These are phyloP conservation scores for Synanthedon vespiformis DNA, from an alignment of 2,888 invertebrate species.

Conservation along the genomic window DNA sequence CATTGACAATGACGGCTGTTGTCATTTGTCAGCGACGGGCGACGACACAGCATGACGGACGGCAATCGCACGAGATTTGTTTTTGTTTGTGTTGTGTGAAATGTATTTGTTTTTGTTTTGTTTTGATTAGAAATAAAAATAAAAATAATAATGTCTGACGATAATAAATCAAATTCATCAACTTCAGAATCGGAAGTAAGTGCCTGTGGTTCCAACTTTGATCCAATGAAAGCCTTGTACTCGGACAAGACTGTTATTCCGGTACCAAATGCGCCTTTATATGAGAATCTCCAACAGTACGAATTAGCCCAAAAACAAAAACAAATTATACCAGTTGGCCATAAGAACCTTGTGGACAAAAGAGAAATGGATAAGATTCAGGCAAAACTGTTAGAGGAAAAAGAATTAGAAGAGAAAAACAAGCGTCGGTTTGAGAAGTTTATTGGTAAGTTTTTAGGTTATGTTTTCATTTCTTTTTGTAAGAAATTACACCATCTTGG, in stretches of 20 bases:
- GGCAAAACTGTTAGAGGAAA: slow-evolving; percentile 26
- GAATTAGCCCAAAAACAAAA: slow-evolving; percentile 27
- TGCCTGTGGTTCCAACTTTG: slow-evolving; percentile 65
- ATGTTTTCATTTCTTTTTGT: slow-evolving; percentile 19
- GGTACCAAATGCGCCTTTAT: slow-evolving; percentile 68
- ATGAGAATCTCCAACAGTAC: slow-evolving; percentile 78
- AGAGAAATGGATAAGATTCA: slow-evolving; percentile 41
- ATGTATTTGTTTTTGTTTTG: background rate
- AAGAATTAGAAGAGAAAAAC: slow-evolving; percentile 41
- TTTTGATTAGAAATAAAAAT: background rate
- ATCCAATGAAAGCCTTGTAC: slow-evolving; percentile 79
- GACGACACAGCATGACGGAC: background rate
- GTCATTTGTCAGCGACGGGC: no score
- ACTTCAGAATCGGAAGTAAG: slow-evolving; percentile 54
- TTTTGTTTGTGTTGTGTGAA: background rate
- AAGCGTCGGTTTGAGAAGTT: slow-evolving; percentile 49
- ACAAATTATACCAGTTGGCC: slow-evolving; percentile 34
- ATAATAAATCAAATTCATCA: slow-evolving; percentile 38
- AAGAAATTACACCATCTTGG: no score
- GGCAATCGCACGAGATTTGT: slow-evolving; percentile 1
- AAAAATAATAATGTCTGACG: slow-evolving; percentile 28
- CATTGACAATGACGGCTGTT: background rate
- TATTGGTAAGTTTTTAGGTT: slow-evolving; percentile 52
- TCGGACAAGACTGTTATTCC: slow-evolving; percentile 68
- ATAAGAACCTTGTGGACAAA: slow-evolving; percentile 29